Percentiles rank a stretch among this genome's conserved stretches.
phyloP scores from a whole-genome alignment of 2,113 vertebrate genomes.

The Centropus unirufus region DNA sequence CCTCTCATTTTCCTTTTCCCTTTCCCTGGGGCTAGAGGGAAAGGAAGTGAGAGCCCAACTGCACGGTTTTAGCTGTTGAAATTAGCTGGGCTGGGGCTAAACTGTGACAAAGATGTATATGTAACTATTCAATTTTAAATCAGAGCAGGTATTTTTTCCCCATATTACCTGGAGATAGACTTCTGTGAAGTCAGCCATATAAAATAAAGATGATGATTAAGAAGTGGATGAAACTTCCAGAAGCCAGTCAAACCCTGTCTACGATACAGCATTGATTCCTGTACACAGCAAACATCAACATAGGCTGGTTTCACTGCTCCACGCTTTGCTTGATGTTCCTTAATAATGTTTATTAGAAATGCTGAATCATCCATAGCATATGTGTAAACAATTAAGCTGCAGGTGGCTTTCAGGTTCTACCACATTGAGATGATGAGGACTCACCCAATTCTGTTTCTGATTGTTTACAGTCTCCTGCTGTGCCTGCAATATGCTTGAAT shows the following conservation, averaged over 20 bases:
- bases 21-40: no score
- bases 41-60: no score
- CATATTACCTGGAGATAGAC: neutral
- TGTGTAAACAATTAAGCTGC: neutral
- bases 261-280: neutral
- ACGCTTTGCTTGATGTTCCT: neutral
- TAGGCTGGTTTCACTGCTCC: neutral
- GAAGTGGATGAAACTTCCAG: neutral
- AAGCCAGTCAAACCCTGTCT: neutral
- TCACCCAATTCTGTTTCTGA: conserved; percentile 62
- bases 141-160: neutral
- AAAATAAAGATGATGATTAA: neutral
- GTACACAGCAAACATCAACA: neutral
- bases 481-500: conserved; percentile 73
- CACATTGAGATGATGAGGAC: conserved; percentile 66
- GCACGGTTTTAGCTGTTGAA: no score
- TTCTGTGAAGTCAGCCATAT: neutral
- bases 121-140: neutral
- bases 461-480: conserved; percentile 83
- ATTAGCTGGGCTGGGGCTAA: no score
- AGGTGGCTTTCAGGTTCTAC: conserved; percentile 31
- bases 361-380: neutral
- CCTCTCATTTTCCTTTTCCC: no score
- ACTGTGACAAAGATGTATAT: neutral
- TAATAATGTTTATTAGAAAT: neutral